Base-by-base conservation (phyloP, 2,797 vertebrate genomes). In the Lutjanus argentimaculatus region DNA sequence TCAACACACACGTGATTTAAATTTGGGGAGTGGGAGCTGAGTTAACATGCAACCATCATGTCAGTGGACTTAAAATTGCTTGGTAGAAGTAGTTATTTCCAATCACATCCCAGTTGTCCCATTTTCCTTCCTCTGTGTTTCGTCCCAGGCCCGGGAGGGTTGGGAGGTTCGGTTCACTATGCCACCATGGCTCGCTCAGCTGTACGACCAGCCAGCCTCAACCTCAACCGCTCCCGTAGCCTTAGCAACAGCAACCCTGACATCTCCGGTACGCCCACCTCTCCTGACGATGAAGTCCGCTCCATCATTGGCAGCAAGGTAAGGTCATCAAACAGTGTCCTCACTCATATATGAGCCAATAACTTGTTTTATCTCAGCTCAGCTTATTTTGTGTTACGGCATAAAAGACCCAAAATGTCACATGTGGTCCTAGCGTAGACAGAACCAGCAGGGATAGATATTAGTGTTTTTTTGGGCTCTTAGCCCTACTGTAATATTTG, bases 241-340 rank as follows among this genome's bases (percentile, higher is more conserved):
- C 98, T 99, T 85, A 99, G 98, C 95, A 99, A 99, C 95, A 99
- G 99, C 84, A 99, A 99, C 91, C 99, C 99, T 6, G 98, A 99
- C 88, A 99, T 99, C 86, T 98, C 98, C 0, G 98, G 98, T 57
- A 99, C 99, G 0, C 99, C 99, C 66, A 98, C 98, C 0, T 99
- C 98, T 0, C 98, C 99, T 0, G 99, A 99, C 0, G 98, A 99
- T 30, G 99, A 99, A 95, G 99, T 99, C 55, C 97, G 98, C 72
- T 95, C 97, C 12, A 99, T 99, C 93, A 99, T 99, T 3, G 97
- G 97, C 89, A 98, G 96, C 90, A 99, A 99, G 97, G 99, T 99
- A 96, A 67, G 85, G 52, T 74, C 40, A 13, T 64, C 55, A 46
- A 15, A 15, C 8, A 7, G 4, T 21, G 17, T 61, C 8, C 59